Evolutionary conservation across 1,140 invertebrate species (phyloP).

Genomic region (Drosophila ficusphila): DNA sequence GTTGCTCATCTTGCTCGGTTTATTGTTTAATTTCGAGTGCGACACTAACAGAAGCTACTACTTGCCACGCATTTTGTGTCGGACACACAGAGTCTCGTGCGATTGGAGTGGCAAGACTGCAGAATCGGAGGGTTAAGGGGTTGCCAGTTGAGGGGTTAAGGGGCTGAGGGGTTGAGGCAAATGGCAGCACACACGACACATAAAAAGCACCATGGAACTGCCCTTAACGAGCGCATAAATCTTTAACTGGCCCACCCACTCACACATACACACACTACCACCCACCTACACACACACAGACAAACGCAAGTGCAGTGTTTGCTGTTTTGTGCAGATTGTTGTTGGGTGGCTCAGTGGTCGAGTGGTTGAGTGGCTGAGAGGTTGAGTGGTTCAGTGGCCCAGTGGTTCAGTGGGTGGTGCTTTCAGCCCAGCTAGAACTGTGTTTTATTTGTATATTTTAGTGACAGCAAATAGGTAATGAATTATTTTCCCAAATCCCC

Average conservation of each 20-base stretch:
- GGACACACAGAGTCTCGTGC: slow-evolving; percentile 54
- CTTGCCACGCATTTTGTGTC: slow-evolving; percentile 55
- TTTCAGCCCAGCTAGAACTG: not conserved
- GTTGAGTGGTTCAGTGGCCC: too few relatives aligned
- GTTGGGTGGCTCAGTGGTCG: not conserved
- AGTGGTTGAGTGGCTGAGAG: not conserved
- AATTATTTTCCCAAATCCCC: too few relatives aligned
- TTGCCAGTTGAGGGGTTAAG: not conserved
- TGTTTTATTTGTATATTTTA: slow-evolving; percentile 23
- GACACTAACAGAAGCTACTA: slow-evolving; percentile 8
- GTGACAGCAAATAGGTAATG: too few relatives aligned
- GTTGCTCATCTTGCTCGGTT: slow-evolving; percentile 5
- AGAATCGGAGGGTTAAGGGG: slow-evolving; percentile 12
- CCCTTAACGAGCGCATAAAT: slow-evolving; percentile 79
- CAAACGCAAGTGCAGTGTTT: not conserved
- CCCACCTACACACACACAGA: not conserved
- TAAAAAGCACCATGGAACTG: slow-evolving; percentile 77
- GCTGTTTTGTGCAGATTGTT: slow-evolving; percentile 23
- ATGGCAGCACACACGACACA: slow-evolving; percentile 61
- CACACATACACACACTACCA: not conserved
- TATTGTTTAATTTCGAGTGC: slow-evolving; percentile 39
- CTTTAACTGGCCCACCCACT: slow-evolving; percentile 64
- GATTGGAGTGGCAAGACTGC: slow-evolving; percentile 26
- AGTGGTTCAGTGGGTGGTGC: not conserved
- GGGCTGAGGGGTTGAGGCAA: not conserved